Base-by-base conservation (phyloP, 2,113 vertebrate species). In the Dipodomys stephensi region DNA sequence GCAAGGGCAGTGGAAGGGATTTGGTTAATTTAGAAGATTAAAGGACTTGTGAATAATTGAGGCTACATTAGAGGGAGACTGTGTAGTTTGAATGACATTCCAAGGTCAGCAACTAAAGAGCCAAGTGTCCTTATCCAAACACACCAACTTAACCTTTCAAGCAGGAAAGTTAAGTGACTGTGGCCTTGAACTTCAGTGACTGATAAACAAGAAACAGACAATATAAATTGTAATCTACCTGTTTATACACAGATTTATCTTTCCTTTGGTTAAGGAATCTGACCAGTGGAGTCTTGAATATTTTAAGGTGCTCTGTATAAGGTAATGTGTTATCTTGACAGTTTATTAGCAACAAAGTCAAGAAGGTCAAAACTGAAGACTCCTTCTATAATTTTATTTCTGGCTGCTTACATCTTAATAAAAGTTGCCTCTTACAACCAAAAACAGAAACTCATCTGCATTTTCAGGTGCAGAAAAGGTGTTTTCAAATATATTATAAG, bases 21-120 rank as follows among this genome's bases (percentile, higher is more conserved):
- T 97, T 96, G 95, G 98, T 98, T 98, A 98, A 98, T 98, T 98
- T 98, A 97, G 93, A 93, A 97, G 96, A 98, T 95, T 97, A 98
- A 97, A 96, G 27, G 90, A 94, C 82, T 97, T 98, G 95, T 97
- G 97, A 98, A 98, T 97, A 97, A 97, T 97, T 97, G 93, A 96
- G 95, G 96, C 96, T 92, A 97, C 96, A 65, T 97, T 98, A 96
- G 85, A 95, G 67, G 93, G 64, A 92, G 92, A 95, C 83, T 83
- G 88, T 86, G 76, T 95, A 95, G 90, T 90, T 82, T 95, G 94
- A 97, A 98, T 96, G 96, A 96, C 96, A 95, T 88, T 82, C 88
- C 94, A 98, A 98, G 96, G 96, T 97, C 67, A 88, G 92, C 98
- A 80, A 94, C 91, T 95, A 87, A 96, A 92, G 32, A 96, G 57